Conservation (phyloP, 1,140 invertebrate species). For the Pentalonia nigronervosa region DNA sequence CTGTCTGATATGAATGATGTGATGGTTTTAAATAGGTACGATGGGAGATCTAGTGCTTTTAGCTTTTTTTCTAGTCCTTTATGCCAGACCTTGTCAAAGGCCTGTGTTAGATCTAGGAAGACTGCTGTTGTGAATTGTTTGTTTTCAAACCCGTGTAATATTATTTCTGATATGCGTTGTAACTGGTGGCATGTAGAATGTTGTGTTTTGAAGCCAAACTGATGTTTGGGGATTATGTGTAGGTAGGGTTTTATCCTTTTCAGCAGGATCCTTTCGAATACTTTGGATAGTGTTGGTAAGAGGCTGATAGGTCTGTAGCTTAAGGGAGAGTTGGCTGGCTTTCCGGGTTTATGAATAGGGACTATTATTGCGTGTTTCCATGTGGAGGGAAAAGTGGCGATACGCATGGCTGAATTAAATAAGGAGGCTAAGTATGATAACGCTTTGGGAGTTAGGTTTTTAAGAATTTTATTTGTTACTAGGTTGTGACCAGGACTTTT, state of each 20-base stretch:
- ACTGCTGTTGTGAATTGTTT: conserved; percentile 61
- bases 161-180: conserved; percentile 62
- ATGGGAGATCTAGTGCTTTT: conserved; percentile 35
- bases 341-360: conserved; percentile 64
- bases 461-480: conserved; percentile 60
- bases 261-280: conserved; percentile 62
- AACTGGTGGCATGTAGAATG: conserved; percentile 64
- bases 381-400: conserved; percentile 61
- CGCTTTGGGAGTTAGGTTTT: conserved; percentile 60
- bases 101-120: conserved; percentile 62
- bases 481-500: conserved; percentile 63
- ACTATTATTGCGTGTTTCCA: conserved; percentile 64
- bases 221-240: conserved; percentile 60
- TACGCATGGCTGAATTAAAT: conserved; percentile 62
- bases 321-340: conserved; percentile 61
- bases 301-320: conserved; percentile 64
- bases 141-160: conserved; percentile 62
- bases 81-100: conserved; percentile 61
- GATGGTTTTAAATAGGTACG: conserved; percentile 32
- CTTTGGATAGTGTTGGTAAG: conserved; percentile 62
- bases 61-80: conserved; percentile 63
- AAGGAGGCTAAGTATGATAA: conserved; percentile 62
- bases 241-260: conserved; percentile 57
- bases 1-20: conserved; percentile 47
- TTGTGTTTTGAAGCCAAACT: conserved; percentile 64